A percentile compares a stretch with the other conserved stretches of the same genome.
phyloP scores from a whole-genome alignment of 2,888 invertebrate genomes.

The Nasonovia ribisnigri region DNA sequence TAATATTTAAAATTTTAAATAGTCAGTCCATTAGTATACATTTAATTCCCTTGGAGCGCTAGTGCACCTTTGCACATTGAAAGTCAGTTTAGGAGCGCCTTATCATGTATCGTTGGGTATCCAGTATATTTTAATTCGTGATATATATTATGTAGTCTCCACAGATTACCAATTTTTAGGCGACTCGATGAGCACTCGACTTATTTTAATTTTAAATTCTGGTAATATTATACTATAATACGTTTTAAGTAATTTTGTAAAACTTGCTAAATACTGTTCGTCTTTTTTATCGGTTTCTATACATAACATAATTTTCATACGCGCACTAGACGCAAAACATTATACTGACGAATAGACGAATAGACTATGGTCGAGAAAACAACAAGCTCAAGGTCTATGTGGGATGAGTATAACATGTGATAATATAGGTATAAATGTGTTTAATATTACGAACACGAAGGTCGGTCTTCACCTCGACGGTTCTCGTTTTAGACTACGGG shows the following conservation, averaged over 20 bases:
- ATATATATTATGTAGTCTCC: too few relatives aligned
- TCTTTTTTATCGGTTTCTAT: not conserved
- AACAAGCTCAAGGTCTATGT: conserved; percentile 4
- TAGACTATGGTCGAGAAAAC: not conserved
- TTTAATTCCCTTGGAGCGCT: too few relatives aligned
- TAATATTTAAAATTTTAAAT: too few relatives aligned
- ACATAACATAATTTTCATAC: not conserved
- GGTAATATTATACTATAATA: not conserved
- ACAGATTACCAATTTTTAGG: not conserved
- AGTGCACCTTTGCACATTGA: too few relatives aligned
- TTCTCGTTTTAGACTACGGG: not conserved
- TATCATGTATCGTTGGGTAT: too few relatives aligned
- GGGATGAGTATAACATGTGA: not conserved
- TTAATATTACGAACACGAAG: conserved; percentile 12
- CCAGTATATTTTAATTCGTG: too few relatives aligned
- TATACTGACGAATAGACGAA: not conserved
- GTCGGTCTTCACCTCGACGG: not conserved
- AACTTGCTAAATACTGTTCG: not conserved
- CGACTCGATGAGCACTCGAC: not conserved
- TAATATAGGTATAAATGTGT: not conserved
- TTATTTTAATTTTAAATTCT: not conserved
- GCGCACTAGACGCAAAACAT: not conserved
- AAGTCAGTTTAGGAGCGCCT: too few relatives aligned
- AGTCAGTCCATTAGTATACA: too few relatives aligned
- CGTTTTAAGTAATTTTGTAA: too few relatives aligned